phyloP scores from a whole-genome alignment of 2,113 vertebrate species.

The Cavia aperea region DNA sequence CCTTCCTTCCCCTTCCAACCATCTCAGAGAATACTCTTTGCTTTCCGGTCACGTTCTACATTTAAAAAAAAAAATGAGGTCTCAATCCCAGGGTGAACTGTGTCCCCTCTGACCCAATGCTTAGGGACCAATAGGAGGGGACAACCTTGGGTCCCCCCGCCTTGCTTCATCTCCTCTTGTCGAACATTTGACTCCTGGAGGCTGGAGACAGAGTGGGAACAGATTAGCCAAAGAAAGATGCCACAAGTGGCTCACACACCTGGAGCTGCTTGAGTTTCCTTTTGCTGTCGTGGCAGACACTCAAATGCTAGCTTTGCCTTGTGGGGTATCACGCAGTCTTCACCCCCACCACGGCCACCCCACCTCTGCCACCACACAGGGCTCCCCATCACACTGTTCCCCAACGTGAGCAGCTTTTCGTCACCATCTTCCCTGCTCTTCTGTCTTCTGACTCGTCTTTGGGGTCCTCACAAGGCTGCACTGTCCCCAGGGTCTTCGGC shows the following conservation, averaged over 20 bases:
- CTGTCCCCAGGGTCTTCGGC: neutral
- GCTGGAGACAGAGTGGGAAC: neutral
- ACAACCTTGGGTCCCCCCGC: too few relatives aligned
- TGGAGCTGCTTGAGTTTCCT: neutral
- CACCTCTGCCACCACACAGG: neutral
- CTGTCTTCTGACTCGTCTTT: rapidly evolving
- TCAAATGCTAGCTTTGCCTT: neutral
- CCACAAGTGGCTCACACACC: neutral
- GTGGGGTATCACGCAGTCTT: rapidly evolving
- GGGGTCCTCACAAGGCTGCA: neutral
- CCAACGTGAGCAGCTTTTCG: neutral
- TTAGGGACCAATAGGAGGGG: neutral
- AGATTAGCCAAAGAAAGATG: neutral
- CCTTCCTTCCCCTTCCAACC: neutral
- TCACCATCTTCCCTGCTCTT: neutral
- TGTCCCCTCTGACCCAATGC: neutral
- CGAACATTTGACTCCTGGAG: neutral
- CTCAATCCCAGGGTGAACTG: neutral
- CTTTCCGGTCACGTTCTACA: neutral
- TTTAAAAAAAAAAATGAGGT: neutral
- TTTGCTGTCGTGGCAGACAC: neutral
- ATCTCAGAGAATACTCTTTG: neutral
- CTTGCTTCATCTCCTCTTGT: neutral
- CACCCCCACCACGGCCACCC: neutral
- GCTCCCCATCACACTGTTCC: neutral